These are phyloP conservation scores for Meloidogyne floridensis DNA, from an alignment of 1,140 invertebrate genomes.

Conservation along the genomic window DNA sequence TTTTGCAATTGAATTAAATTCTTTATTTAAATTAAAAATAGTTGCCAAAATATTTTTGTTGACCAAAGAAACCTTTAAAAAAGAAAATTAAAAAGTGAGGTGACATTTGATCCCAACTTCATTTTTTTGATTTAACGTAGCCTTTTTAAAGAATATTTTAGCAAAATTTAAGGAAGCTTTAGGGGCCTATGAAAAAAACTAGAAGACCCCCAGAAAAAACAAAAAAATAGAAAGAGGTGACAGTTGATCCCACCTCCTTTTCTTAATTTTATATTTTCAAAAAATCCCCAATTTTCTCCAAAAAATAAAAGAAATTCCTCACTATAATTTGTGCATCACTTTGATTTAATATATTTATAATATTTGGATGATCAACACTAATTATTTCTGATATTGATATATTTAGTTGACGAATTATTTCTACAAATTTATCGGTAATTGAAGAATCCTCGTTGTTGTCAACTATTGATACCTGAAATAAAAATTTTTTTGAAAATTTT, in stretches of 20 bases:
- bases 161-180: too few relatives aligned
- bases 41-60: background rate
- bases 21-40: background rate
- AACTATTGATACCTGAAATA: constrained; percentile 42
- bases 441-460: constrained; percentile 44
- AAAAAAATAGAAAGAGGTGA: too few relatives aligned
- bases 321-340: constrained; percentile 52
- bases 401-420: constrained; percentile 34
- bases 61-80: background rate
- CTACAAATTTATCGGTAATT: constrained; percentile 35
- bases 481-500: background rate
- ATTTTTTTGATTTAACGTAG: too few relatives aligned
- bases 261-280: too few relatives aligned
- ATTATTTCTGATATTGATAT: constrained; percentile 55
- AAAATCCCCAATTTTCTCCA: too few relatives aligned
- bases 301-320: background rate
- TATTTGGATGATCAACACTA: constrained; percentile 45
- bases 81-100: too few relatives aligned
- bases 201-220: too few relatives aligned
- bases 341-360: constrained; percentile 39
- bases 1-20: background rate
- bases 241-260: too few relatives aligned
- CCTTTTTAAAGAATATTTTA: too few relatives aligned
- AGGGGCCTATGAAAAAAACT: too few relatives aligned
- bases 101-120: too few relatives aligned